A percentile compares a stretch with the other conserved stretches of the same genome.
phyloP scores from a whole-genome alignment of 2,113 vertebrate species.

The Phoenicopterus ruber region DNA sequence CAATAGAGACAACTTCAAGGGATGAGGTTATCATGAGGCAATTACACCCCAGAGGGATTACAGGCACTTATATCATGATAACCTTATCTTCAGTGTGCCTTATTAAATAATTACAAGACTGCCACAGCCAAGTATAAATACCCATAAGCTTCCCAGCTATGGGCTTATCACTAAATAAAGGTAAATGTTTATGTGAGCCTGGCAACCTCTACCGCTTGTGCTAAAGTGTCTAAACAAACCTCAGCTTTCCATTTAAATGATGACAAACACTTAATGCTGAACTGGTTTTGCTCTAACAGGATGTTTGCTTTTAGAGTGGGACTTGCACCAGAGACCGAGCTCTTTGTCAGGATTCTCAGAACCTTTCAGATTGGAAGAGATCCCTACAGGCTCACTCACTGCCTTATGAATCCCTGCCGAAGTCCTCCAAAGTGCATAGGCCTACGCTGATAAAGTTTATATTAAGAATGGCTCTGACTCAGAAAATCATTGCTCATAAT shows the following conservation, averaged over 20 bases:
- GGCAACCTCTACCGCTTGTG: neutral
- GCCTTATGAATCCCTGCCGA: neutral
- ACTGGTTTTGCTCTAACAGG: neutral
- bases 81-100: slow-evolving; percentile 51
- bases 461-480: neutral
- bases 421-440: neutral
- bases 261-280: neutral
- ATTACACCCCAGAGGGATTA: slow-evolving; percentile 58
- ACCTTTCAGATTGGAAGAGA: neutral
- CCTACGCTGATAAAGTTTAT: neutral
- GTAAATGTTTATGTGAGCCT: slow-evolving; percentile 26
- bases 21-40: slow-evolving; percentile 61
- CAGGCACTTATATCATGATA: slow-evolving; percentile 59
- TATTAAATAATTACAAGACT: slow-evolving; percentile 58
- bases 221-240: neutral
- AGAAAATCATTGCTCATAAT: neutral
- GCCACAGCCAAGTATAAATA: slow-evolving; percentile 31
- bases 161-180: slow-evolving; percentile 16
- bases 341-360: neutral
- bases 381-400: neutral
- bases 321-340: neutral
- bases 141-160: neutral
- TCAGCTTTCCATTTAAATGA: neutral
- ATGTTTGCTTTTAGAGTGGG: neutral
- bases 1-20: slow-evolving; percentile 42